phyloP scores from a whole-genome alignment of 2,797 vertebrate species.

The Spatula clypeata region DNA sequence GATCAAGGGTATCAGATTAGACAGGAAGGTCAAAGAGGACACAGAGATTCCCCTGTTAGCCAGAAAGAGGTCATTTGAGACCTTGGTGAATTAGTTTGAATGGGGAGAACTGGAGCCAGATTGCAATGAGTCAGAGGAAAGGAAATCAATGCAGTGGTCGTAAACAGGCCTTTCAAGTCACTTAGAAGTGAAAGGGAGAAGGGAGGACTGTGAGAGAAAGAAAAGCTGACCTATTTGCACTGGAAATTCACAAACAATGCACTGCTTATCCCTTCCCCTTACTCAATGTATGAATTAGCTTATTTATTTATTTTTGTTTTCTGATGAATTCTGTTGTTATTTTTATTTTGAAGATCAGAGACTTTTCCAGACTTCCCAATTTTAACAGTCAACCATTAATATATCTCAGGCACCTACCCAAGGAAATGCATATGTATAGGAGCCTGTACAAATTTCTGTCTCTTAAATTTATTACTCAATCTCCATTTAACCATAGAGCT shows the following conservation, averaged over 20 bases:
- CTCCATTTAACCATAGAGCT: constrained; percentile 48
- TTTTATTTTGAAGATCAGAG: constrained; percentile 48
- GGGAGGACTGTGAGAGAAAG: background rate
- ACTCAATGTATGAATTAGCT: constrained; percentile 18
- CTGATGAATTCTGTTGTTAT: background rate
- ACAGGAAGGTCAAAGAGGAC: constrained; percentile 71
- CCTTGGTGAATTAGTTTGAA: constrained; percentile 64
- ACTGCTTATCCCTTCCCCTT: constrained; percentile 38
- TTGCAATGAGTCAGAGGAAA: constrained; percentile 74
- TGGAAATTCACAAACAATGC: constrained; percentile 53
- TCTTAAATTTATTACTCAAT: constrained; percentile 55
- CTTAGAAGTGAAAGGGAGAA: constrained; percentile 57
- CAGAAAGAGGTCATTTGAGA: constrained; percentile 72
- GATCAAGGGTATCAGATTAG: constrained; percentile 60
- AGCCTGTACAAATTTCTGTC: background rate
- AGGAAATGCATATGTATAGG: background rate
- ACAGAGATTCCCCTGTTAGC: constrained; percentile 6
- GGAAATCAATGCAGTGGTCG: constrained; percentile 70
- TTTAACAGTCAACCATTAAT: constrained; percentile 25
- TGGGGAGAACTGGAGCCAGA: constrained; percentile 50
- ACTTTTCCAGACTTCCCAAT: constrained; percentile 24
- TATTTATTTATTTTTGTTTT: background rate
- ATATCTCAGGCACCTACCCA: constrained; percentile 46
- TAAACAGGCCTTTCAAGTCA: constrained; percentile 74
- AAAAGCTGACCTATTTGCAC: constrained; percentile 67